Base-by-base conservation (phyloP, 2,113 vertebrate genomes). In the Zosterops lateralis region DNA sequence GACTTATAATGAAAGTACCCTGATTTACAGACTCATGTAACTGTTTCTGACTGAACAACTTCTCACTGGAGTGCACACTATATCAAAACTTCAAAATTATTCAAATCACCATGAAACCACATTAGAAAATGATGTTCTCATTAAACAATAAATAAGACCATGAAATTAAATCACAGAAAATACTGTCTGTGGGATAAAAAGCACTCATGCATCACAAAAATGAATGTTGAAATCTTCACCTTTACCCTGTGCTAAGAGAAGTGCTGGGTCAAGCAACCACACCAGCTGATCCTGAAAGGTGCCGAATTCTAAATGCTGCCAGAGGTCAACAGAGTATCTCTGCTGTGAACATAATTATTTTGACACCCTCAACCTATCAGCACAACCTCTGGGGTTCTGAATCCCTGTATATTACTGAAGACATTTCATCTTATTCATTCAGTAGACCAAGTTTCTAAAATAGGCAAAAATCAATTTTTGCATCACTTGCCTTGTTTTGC, bases 1-100 rank as follows among this genome's bases (percentile, higher is more conserved):
- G 84, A 82, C 32, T 87, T 57, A 86, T 12, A 91, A 89, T 44
- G 71, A 58, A 85, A 92, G 24, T 57, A 71, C 14, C 24, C 3
- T 72, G 51, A 91, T 77, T 71, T 95, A 95, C 42, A 89, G 26
- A 74, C 57, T 91, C 61, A 40, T 40, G 12, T 76, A 89, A 94
- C 60, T 73, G 24, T 22, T 32, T 36, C 44, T 83, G 74, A 87
- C 77, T 45, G 29, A 93, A 89, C 36, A 83, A 62, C 40, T 81
- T 77, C 76, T 93, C 50, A 71, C 15, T 67, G 58, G 36, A 82
- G 12, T 16, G 51, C 12, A 38, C 58, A 57, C 12, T 77, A 92
- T 54, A 96, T 94, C 42, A 53, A 88, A 94, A 62, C 51, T n/a
- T 57, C 53, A 88, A 44, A 81, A 80, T 51, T 72, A 86, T 54